Evolutionary conservation across 2,113 vertebrate genomes (phyloP).

Genomic region (Tylochromis polylepis): DNA sequence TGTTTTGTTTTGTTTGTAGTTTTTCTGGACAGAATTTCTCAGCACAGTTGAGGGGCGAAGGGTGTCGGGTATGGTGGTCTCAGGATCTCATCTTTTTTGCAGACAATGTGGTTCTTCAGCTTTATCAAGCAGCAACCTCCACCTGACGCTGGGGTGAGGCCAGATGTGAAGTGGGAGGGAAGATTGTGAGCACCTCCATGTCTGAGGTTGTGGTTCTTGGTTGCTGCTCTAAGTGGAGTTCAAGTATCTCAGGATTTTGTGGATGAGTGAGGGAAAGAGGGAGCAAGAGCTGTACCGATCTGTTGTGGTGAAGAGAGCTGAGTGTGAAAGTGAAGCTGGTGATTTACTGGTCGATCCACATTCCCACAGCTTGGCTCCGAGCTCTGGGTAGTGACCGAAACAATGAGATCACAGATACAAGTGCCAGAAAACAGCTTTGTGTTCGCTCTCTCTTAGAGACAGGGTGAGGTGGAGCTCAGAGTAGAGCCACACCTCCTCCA

Average conservation of each 20-base stretch:
- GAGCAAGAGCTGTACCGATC: neutral
- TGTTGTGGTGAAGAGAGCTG: neutral
- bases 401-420: neutral
- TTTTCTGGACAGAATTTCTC: neutral
- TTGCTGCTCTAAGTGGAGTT: neutral
- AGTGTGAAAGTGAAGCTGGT: neutral
- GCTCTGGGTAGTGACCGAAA: neutral
- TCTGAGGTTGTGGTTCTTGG: neutral
- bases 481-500: neutral
- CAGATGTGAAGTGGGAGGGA: neutral
- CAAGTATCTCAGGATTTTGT: neutral
- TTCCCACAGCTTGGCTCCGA: neutral
- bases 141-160: neutral
- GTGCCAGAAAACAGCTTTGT: neutral
- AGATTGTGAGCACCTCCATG: neutral
- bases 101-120: neutral
- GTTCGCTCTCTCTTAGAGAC: neutral
- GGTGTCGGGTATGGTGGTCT: no score
- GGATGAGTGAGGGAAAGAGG: neutral
- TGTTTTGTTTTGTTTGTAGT: neutral
- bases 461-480: neutral
- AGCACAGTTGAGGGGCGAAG: no score
- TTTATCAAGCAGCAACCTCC: neutral
- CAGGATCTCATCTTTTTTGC: neutral
- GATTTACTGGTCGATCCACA: neutral